Evolutionary conservation across 2,797 vertebrate species (phyloP), one percentile per base, ranked within the genome.

Genomic region (Phataginus tricuspis): DNA sequence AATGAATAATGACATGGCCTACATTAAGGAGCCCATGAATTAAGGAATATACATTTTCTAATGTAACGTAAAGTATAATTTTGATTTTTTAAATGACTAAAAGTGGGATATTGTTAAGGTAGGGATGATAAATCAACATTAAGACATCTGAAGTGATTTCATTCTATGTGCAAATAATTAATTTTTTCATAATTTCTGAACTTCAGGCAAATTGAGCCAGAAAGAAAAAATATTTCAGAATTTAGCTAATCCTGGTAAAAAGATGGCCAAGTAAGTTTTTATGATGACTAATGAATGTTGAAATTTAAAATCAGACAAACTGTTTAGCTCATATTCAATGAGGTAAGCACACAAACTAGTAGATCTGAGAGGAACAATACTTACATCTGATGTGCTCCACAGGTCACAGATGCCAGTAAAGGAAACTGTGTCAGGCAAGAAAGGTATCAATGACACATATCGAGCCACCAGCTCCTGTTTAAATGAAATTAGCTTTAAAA

Each of bases 321-420:
- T 25, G 5, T 27, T 49, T 59, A 64, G 85, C 68, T 64, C 23
- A n/a, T 37, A 27, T 15, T 55, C 69, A 19, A 2, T 23, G 72
- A 84, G 79, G 71, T 68, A 42, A 29, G n/a, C 12, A 9, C 12
- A 9, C 29, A 8, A 27, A 27, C 45, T 11, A 55, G 14, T 25
- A 16, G 25, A 6, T 66, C 53, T 13, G 2, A 18, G 12, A 57
- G 45, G 68, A 25, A 68, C 82, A 80, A 53, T 80, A 98, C 99
- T 99, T 98, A 99, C 99, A 29, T 99, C 99, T 23, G 99, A 99
- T 11, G 99, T 99, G 97, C 99, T 99, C 99, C 99, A 99, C 57
- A 99, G 98, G 97, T 99, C 99, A 98, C 99, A 99, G 85, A 99
- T 89, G 6, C 99, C 99, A n/a, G 99, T 98, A 94, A 99, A 99